Conservation (phyloP, 2,888 invertebrate species). For the Diaperis boleti region DNA sequence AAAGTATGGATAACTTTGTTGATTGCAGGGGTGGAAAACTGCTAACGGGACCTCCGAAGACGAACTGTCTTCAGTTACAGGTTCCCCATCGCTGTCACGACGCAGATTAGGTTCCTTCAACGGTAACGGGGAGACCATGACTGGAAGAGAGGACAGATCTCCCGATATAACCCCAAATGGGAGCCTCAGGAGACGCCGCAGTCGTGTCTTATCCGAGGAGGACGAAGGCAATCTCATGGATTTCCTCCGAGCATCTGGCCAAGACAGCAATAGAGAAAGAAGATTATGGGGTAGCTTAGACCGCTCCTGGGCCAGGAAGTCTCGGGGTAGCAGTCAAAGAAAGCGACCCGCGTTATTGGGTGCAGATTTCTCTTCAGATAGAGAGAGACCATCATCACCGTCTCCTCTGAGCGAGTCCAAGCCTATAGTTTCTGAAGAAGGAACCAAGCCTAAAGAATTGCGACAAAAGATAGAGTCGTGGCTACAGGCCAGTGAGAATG, state of each 20-base stretch:
- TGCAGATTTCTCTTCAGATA: conserved; percentile 79
- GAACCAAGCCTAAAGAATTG: conserved; percentile 79
- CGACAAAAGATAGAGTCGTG: conserved; percentile 92
- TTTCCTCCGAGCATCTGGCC: conserved; percentile 83
- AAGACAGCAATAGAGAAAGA: conserved; percentile 79
- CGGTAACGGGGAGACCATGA: conserved; percentile 54
- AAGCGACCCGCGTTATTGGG: conserved; percentile 83
- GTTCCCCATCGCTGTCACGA: conserved; percentile 77
- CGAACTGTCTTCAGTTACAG: conserved; percentile 69
- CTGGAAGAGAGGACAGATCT: conserved; percentile 68
- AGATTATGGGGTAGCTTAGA: conserved; percentile 90
- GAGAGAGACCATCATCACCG: conserved; percentile 80
- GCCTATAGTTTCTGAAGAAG: conserved; percentile 70
- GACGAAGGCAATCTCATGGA: conserved; percentile 90
- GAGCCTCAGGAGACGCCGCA: conserved; percentile 83
- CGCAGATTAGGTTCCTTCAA: conserved; percentile 77
- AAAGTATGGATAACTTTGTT: conserved; percentile 51
- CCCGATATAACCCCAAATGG: conserved; percentile 91
- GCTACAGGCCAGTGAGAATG: conserved; percentile 89
- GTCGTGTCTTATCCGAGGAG: conserved; percentile 84
- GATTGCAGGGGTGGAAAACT: conserved; percentile 57
- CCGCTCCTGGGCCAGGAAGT: conserved; percentile 89
- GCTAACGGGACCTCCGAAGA: conserved; percentile 72
- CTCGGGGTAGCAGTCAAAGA: conserved; percentile 77
- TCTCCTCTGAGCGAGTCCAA: conserved; percentile 73